Evolutionary conservation across 2,888 invertebrate genomes (phyloP).

Genomic region (Eledone cirrhosa): DNA sequence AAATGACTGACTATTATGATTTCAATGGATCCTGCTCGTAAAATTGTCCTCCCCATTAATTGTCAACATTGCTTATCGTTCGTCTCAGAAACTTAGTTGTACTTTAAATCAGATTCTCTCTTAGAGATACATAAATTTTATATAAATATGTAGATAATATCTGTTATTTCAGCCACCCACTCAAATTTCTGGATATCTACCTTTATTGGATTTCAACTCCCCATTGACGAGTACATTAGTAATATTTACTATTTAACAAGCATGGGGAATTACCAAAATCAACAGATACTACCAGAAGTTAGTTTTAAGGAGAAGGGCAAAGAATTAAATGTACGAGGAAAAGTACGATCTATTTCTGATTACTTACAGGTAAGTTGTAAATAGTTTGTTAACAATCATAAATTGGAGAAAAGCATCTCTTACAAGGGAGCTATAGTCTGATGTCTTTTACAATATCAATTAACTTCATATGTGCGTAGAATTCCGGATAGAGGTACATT

Average conservation of each 20-base stretch:
- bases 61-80: too few relatives aligned
- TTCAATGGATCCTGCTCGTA: background rate
- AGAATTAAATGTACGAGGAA: background rate
- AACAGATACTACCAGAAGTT: background rate
- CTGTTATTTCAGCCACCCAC: background rate
- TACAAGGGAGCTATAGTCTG: too few relatives aligned
- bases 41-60: background rate
- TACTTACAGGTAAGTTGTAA: constrained; percentile 2
- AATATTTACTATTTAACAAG: background rate
- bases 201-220: too few relatives aligned
- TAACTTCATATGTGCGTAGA: background rate
- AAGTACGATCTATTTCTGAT: constrained; percentile 1
- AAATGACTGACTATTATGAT: background rate
- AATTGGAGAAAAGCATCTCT: too few relatives aligned
- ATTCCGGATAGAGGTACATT: too few relatives aligned
- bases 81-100: too few relatives aligned
- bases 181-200: too few relatives aligned
- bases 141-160: background rate
- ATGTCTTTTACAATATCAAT: background rate
- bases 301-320: constrained; percentile 8
- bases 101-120: too few relatives aligned
- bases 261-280: constrained; percentile 25
- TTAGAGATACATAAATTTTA: background rate
- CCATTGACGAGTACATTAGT: too few relatives aligned
- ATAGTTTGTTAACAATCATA: background rate